These are phyloP conservation scores for Heliconius melpomene DNA, from an alignment of 1,140 invertebrate genomes.

Conservation along the genomic window DNA sequence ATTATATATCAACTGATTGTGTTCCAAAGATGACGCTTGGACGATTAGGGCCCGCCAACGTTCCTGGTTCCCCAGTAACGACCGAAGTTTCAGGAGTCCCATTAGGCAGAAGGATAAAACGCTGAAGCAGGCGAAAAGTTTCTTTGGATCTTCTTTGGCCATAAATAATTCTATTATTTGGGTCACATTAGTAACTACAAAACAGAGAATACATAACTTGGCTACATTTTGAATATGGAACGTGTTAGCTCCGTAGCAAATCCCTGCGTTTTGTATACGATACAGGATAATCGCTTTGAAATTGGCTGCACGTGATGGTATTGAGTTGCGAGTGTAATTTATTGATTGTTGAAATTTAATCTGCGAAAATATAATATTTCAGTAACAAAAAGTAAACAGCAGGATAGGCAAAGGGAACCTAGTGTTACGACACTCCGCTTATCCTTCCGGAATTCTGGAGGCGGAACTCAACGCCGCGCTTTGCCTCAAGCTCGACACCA, in stretches of 20 bases:
- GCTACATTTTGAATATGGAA: conserved; percentile 41
- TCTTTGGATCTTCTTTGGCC: conserved; percentile 49
- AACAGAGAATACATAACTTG: conserved; percentile 48
- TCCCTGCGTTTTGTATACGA: conserved; percentile 36
- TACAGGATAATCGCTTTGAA: conserved; percentile 17
- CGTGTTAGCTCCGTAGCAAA: conserved; percentile 21
- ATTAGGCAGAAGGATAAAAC: conserved; percentile 59
- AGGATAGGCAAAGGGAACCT: too few relatives aligned
- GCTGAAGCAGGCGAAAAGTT: conserved; percentile 60
- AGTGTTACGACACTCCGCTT: too few relatives aligned
- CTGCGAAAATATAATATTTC: neutral
- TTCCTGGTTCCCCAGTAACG: conserved; percentile 40
- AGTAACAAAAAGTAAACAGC: too few relatives aligned
- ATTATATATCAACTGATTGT: conserved; percentile 33
- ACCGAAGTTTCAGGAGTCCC: conserved; percentile 55
- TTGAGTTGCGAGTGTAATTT: neutral
- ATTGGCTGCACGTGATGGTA: neutral
- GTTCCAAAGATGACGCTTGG: conserved; percentile 50
- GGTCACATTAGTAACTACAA: conserved; percentile 44
- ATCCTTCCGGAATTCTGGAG: too few relatives aligned
- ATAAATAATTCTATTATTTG: conserved; percentile 50
- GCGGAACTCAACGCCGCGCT: too few relatives aligned
- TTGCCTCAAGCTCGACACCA: too few relatives aligned
- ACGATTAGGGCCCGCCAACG: conserved; percentile 48
- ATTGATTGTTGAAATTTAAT: neutral